A percentile compares a stretch with the other conserved stretches of the same genome.
Conservation (phyloP, 2,797 vertebrate genomes). For the Pachyuromys duprasi region DNA sequence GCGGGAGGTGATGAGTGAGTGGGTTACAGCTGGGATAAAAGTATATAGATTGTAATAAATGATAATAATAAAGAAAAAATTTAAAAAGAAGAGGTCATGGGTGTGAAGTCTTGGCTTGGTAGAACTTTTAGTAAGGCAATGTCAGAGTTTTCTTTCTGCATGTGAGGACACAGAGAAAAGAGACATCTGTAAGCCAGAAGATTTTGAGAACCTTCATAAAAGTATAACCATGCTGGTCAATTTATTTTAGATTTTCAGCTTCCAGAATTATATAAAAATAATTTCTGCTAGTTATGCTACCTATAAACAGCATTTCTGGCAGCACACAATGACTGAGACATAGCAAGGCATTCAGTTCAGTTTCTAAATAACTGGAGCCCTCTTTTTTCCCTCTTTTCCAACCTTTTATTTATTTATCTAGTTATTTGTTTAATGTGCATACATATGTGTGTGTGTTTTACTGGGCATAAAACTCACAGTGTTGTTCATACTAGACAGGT, state of each 20-base stretch:
- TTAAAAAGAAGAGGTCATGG: background rate
- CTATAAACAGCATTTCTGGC: background rate
- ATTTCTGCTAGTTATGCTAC: background rate
- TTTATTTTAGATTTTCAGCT: background rate
- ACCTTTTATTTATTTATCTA: background rate
- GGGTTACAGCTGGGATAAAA: too few relatives aligned
- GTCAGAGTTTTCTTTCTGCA: background rate
- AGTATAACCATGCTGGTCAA: background rate
- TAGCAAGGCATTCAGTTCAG: background rate
- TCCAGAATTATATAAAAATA: background rate
- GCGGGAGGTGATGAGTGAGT: too few relatives aligned
- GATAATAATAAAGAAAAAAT: too few relatives aligned
- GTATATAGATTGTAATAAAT: too few relatives aligned
- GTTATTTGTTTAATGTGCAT: background rate
- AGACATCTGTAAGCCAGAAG: background rate
- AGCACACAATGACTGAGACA: background rate
- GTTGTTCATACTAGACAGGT: background rate
- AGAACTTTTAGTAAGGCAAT: background rate
- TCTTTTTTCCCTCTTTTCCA: background rate
- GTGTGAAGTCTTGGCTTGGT: background rate
- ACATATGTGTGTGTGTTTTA: background rate
- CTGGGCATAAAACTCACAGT: background rate
- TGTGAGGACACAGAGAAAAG: background rate
- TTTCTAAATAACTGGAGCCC: background rate
- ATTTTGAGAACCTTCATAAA: background rate